A percentile compares a stretch with the other conserved stretches of the same genome.
Evolutionary conservation across 53 echinoderm and acorn worm genomes (phyloP).

Genomic region (Actinopyga echinites): DNA sequence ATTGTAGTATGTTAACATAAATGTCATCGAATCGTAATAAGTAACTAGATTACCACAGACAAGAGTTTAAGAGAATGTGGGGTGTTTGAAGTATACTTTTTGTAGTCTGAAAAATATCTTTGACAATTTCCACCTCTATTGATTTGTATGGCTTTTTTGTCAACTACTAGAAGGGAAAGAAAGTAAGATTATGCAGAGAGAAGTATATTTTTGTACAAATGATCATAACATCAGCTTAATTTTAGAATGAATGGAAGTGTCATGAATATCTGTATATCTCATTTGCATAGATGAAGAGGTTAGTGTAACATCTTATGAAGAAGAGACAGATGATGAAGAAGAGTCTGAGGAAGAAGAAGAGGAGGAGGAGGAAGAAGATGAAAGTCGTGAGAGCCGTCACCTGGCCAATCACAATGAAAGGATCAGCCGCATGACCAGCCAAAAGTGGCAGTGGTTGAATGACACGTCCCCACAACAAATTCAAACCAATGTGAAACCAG

Average conservation of each 20-base stretch:
- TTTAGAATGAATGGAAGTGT: slow-evolving; percentile 48
- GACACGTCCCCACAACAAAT: slow-evolving; percentile 76
- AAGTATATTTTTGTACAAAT: no score
- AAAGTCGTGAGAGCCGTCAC: slow-evolving; percentile 1
- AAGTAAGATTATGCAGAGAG: no score
- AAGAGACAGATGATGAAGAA: slow-evolving; percentile 53
- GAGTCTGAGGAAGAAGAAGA: slow-evolving; percentile 55
- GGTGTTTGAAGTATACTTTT: no score
- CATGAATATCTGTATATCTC: not conserved
- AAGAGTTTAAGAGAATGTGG: no score
- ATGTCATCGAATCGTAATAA: no score
- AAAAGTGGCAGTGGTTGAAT: slow-evolving; percentile 73
- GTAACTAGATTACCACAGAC: no score
- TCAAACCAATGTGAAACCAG: slow-evolving; percentile 58
- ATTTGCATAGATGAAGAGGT: slow-evolving; percentile 29
- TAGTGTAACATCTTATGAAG: slow-evolving; percentile 1
- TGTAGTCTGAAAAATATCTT: no score
- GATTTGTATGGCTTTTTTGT: no score
- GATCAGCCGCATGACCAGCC: slow-evolving; percentile 60
- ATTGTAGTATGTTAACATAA: no score
- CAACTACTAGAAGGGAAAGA: no score
- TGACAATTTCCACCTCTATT: no score
- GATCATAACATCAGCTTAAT: not conserved
- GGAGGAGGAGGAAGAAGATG: slow-evolving; percentile 50
- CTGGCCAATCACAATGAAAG: slow-evolving; percentile 54